Percentiles rank a stretch among this genome's conserved stretches.
phyloP scores from a whole-genome alignment of 2,113 vertebrate genomes.

The Gnathonemus echidnorhynchus region DNA sequence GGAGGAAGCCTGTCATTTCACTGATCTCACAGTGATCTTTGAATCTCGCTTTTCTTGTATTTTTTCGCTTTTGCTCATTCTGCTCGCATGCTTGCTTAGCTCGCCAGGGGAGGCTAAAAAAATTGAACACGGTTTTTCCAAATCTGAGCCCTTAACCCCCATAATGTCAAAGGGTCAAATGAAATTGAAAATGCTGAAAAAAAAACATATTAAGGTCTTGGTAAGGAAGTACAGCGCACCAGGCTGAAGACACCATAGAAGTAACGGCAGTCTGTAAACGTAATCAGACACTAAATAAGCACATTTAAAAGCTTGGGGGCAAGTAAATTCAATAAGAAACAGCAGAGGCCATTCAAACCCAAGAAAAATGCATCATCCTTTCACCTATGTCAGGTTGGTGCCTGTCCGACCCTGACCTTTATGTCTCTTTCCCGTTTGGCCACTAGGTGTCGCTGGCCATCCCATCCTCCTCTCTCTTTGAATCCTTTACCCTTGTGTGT shows the following conservation, averaged over 20 bases:
- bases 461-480: no score
- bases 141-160: background rate
- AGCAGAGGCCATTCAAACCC: background rate
- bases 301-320: background rate
- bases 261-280: background rate
- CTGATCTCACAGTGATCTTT: background rate
- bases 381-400: background rate
- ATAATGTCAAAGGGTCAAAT: background rate
- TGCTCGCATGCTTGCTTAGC: background rate
- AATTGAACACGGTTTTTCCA: background rate
- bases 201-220: no score
- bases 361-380: background rate
- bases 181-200: background rate
- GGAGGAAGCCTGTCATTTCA: no score
- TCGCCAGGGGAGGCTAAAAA: background rate
- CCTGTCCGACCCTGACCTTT: no score
- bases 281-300: background rate
- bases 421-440: no score
- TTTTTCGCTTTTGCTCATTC: background rate
- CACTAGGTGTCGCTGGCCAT: no score
- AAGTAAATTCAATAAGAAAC: background rate
- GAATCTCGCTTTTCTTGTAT: background rate
- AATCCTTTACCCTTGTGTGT: no score
- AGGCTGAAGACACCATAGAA: background rate
- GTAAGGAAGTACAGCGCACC: no score